Evolutionary conservation across 2,888 invertebrate genomes (phyloP).

Genomic region (Bibio marci): DNA sequence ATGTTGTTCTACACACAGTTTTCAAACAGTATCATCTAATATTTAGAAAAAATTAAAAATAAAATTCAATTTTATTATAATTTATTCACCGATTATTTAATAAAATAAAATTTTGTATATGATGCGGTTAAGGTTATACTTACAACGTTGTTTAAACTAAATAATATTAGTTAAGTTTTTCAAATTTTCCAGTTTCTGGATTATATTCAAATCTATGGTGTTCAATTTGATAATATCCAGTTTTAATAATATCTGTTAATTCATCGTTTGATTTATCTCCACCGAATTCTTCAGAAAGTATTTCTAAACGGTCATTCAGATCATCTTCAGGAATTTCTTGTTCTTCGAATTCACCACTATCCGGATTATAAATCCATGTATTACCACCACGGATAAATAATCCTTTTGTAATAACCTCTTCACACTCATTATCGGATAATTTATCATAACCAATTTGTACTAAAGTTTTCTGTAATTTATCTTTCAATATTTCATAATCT

Average conservation of each 20-base stretch:
- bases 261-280: neutral
- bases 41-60: too few relatives aligned
- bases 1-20: too few relatives aligned
- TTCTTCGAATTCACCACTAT: constrained; percentile 1
- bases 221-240: constrained; percentile 2
- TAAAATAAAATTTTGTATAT: too few relatives aligned
- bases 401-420: neutral
- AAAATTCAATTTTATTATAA: too few relatives aligned
- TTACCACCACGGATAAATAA: constrained; percentile 4
- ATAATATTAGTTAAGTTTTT: too few relatives aligned
- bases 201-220: constrained; percentile 1
- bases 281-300: neutral
- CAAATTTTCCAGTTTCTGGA: neutral
- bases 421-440: neutral
- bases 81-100: too few relatives aligned
- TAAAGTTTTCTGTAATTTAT: neutral
- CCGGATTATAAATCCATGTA: constrained; percentile 3
- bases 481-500: constrained; percentile 1
- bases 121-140: too few relatives aligned
- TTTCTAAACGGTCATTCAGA: neutral
- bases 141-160: too few relatives aligned
- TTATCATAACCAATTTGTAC: neutral
- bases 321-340: neutral
- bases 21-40: too few relatives aligned
- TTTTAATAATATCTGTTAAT: constrained; percentile 1